phyloP scores from a whole-genome alignment of 2,888 invertebrate genomes.

The Endomychus coccineus region DNA sequence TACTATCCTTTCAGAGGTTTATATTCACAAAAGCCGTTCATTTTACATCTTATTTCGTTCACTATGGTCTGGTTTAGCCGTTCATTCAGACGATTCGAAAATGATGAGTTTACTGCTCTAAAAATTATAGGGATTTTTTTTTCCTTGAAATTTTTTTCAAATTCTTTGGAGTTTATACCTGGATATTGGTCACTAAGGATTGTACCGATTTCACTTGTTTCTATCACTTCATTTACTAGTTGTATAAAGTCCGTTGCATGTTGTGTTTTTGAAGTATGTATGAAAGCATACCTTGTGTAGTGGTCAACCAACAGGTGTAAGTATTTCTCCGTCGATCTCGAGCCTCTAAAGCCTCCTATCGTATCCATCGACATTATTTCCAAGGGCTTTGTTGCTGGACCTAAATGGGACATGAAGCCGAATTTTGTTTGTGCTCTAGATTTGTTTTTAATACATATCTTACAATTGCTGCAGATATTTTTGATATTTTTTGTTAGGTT shows the following conservation, averaged over 20 bases:
- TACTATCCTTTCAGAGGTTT: no score
- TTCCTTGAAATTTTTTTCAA: constrained; percentile 24
- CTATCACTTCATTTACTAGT: constrained; percentile 13
- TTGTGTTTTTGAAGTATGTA: constrained; percentile 25
- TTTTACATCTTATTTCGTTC: constrained; percentile 9
- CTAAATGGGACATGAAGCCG: background rate
- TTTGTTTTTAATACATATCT: no score
- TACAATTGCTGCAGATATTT: no score
- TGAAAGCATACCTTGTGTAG: constrained; percentile 26
- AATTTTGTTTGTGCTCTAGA: background rate
- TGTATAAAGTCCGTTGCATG: constrained; percentile 26
- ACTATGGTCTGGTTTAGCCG: constrained; percentile 12
- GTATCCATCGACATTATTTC: constrained; percentile 29
- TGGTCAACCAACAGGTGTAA: constrained; percentile 28
- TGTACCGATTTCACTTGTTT: constrained; percentile 12
- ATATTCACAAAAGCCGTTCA: no score
- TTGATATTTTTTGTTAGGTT: no score
- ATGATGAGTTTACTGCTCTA: constrained; percentile 19
- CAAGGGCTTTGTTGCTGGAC: constrained; percentile 26
- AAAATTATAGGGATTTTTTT: constrained; percentile 17
- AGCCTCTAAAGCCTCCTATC: constrained; percentile 27
- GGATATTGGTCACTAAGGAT: constrained; percentile 18
- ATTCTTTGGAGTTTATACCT: constrained; percentile 27
- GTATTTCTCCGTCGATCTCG: constrained; percentile 27
- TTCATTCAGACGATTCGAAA: constrained; percentile 5